Base-by-base conservation (phyloP, 2,113 vertebrate genomes). In the Alethe diademata region DNA sequence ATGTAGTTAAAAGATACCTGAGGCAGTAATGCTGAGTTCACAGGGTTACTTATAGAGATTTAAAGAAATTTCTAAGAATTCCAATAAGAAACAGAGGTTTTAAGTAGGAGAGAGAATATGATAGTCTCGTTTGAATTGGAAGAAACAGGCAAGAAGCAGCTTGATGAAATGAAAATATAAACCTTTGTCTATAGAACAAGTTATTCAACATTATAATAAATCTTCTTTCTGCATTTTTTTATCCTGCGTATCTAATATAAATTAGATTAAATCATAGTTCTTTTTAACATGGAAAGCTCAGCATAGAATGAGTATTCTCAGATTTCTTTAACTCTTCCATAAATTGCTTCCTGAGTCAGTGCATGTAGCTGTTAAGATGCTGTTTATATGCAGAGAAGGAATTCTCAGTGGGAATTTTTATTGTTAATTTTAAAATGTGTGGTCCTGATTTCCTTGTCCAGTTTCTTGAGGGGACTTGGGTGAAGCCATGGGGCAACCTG, bases 391-490 rank as follows among this genome's bases (percentile, higher is more conserved):
- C 10, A 19, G 26, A 71, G 26, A 33, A 66, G 42, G 53, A 80
- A 33, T 48, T 61, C 14, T 58, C 31, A 78, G 6, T 38, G 40
- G 19, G 14, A 42, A 9, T 23, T 72, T 61, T 73, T 48, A 9
- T 24, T 75, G 12, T 43, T 65, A 43, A 12, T 62, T 48, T 26
- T 23, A 33, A 70, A 80, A 58, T 8, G 8, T 17, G 4, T 53
- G 14, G 8, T 54, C 8, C 35, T 40, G n/a, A 24, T 53, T 93
- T 84, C 10, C 23, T 67, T n/a, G 5, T 81, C 13, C 5, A 8
- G 7, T 9, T 12, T 76, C 12, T 58, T 0, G 0, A 78, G 36
- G 3, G 2, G 4, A 25, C 9, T 51, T 76, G 20, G 3, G 8
- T 94, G 42, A 82, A 93, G 19, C 12, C 17, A 13, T 16, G 1